phyloP scores from a whole-genome alignment of 2,888 invertebrate genomes.

The Platycheirus albimanus region DNA sequence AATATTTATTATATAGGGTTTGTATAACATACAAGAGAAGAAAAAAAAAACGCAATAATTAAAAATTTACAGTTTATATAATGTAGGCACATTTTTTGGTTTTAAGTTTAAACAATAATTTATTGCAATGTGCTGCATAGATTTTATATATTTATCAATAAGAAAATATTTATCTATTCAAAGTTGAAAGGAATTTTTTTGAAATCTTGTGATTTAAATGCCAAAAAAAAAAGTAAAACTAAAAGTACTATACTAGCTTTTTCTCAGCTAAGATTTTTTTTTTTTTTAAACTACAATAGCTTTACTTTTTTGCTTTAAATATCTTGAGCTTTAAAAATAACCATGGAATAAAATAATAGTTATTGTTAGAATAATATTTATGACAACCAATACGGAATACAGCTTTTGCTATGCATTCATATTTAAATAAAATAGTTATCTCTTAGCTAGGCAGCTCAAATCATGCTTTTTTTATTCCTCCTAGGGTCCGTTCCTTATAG shows the following conservation, averaged over 20 bases:
- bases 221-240: slow-evolving; percentile 45
- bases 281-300: slow-evolving; percentile 20
- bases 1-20: slow-evolving; percentile 36
- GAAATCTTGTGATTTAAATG: slow-evolving; percentile 69
- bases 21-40: slow-evolving; percentile 35
- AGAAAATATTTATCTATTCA: slow-evolving; percentile 28
- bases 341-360: slow-evolving; percentile 12
- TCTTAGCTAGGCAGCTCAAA: background rate
- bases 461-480: no score
- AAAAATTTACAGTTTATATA: slow-evolving; percentile 55
- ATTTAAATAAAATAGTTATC: background rate
- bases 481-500: no score
- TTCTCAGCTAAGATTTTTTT: slow-evolving; percentile 15
- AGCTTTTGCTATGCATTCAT: slow-evolving; percentile 28
- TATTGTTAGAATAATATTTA: slow-evolving; percentile 15
- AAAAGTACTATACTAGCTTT: slow-evolving; percentile 44
- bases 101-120: background rate
- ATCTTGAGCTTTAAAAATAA: slow-evolving; percentile 29
- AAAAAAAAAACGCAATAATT: slow-evolving; percentile 61
- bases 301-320: slow-evolving; percentile 32
- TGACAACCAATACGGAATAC: slow-evolving; percentile 15
- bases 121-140: slow-evolving; percentile 38
- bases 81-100: slow-evolving; percentile 51
- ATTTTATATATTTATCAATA: slow-evolving; percentile 41
- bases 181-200: slow-evolving; percentile 37